Evolutionary conservation across 2,888 invertebrate species (phyloP), one percentile per base, ranked within the genome.

Genomic region (Ennomos fuscantarius): DNA sequence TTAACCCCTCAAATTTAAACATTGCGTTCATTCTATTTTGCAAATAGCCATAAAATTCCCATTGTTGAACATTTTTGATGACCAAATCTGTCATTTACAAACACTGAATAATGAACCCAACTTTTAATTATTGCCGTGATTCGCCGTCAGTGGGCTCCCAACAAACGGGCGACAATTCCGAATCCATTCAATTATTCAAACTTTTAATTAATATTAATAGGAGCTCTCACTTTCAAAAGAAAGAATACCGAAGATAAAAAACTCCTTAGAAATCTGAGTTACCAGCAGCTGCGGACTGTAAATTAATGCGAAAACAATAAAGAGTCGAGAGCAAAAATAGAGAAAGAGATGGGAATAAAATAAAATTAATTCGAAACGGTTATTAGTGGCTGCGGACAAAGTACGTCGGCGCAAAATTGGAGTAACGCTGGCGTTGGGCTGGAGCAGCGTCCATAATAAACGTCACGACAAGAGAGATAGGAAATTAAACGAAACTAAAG

Each of bases 171-270:
- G 84, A 90, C 87, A 88, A 89, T 89, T 84, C 86, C 76, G 77
- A 86, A 87, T 86, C 82, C 84, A 87, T 90, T 89, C 87, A 90
- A 87, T 91, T 89, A 90, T 90, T 89, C 87, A 89, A 91, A 91
- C 86, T 91, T 92, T 91, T 91, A 91, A 91, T 92, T 91, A 92
- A 92, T 91, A 92, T 92, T 90, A 92, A 90, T 91, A 92, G 89
- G 81, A 84, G 82, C 85, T 85, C 87, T 86, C 86, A 86, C 81
- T 89, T 87, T 84, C 84, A 83, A 89, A 90, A 87, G 89, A 89
- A 91, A 89, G 86, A 89, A 89, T 84, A 85, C 86, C 78, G 80
- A 78, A 80, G 89, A 90, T 86, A 90, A 91, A 91, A 89, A 90
- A 65, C 81, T 89, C 87, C 87, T 89, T 87, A 88, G 89, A 88